Evolutionary conservation across 1,140 invertebrate genomes (phyloP).

Genomic region (Paracyclopina nana): DNA sequence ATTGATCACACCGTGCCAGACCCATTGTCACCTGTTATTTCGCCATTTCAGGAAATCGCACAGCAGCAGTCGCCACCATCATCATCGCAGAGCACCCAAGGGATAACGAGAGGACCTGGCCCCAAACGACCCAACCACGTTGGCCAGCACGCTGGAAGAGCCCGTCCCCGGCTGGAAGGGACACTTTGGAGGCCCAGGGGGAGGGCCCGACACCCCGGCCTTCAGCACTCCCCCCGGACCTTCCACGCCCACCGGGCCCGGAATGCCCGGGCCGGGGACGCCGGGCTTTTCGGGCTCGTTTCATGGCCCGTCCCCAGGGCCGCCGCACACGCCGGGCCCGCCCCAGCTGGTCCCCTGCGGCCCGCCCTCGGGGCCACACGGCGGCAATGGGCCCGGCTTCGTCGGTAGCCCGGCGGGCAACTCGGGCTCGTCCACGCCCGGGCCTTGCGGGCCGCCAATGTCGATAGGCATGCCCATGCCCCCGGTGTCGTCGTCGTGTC

Average conservation of each 20-base stretch:
- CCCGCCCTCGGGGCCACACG: constrained; percentile 8
- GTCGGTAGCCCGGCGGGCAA: constrained; percentile 8
- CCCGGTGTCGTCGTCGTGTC: not conserved
- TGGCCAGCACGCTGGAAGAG: constrained; percentile 13
- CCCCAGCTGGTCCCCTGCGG: constrained; percentile 9
- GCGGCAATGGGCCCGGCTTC: not conserved
- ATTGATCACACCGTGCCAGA: too few species aligned
- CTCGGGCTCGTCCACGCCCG: constrained; percentile 13
- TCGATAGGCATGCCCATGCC: not conserved
- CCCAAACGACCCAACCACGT: too few species aligned
- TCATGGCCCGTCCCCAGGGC: constrained; percentile 8
- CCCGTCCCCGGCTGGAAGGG: constrained; percentile 12
- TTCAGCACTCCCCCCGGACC: constrained; percentile 6
- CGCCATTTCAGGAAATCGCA: too few species aligned
- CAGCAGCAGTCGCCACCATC: too few species aligned
- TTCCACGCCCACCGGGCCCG: constrained; percentile 3
- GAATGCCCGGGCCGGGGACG: constrained; percentile 12
- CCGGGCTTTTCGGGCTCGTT: not conserved
- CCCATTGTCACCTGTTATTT: too few species aligned
- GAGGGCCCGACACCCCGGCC: not conserved
- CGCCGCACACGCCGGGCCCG: not conserved
- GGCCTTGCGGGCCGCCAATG: constrained; percentile 9
- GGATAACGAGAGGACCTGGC: too few species aligned
- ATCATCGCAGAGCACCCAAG: too few species aligned
- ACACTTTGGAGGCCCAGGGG: constrained; percentile 3